phyloP scores from a whole-genome alignment of 2,113 vertebrate genomes.

The Misgurnus mizolepis region DNA sequence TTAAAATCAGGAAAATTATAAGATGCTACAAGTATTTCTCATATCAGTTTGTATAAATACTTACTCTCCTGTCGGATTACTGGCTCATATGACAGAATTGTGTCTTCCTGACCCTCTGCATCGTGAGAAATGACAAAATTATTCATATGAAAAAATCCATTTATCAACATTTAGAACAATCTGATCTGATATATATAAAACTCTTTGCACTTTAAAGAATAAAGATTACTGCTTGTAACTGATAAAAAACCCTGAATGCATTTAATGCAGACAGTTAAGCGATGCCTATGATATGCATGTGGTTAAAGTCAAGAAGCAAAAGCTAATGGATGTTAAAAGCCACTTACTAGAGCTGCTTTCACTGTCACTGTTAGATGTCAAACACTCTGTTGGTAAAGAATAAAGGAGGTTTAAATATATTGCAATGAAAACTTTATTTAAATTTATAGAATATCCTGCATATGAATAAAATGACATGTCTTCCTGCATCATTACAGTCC shows the following conservation, averaged over 20 bases:
- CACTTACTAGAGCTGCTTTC: slow-evolving; percentile 99
- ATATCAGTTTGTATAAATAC: slow-evolving; percentile 59
- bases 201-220: neutral
- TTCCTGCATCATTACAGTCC: slow-evolving; percentile 16
- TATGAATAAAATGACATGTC: slow-evolving; percentile 12
- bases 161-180: neutral
- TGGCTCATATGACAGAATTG: slow-evolving; percentile 95
- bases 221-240: neutral
- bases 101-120: slow-evolving; percentile 97
- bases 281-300: neutral
- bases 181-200: neutral
- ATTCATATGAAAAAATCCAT: neutral
- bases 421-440: slow-evolving; percentile 10
- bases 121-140: slow-evolving; percentile 50
- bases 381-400: slow-evolving; percentile 85
- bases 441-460: slow-evolving; percentile 19
- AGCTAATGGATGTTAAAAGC: slow-evolving; percentile 47
- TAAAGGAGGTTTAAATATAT: neutral
- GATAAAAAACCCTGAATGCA: neutral
- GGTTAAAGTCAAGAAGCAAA: slow-evolving; percentile 16
- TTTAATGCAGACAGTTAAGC: slow-evolving; percentile 15
- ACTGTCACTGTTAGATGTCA: slow-evolving; percentile 99
- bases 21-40: no score
- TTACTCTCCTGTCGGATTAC: slow-evolving; percentile 98
- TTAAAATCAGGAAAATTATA: no score